Percentiles rank a stretch among this genome's conserved stretches.
Conservation (phyloP, 1,140 invertebrate species). For the Calliphora vicina region DNA sequence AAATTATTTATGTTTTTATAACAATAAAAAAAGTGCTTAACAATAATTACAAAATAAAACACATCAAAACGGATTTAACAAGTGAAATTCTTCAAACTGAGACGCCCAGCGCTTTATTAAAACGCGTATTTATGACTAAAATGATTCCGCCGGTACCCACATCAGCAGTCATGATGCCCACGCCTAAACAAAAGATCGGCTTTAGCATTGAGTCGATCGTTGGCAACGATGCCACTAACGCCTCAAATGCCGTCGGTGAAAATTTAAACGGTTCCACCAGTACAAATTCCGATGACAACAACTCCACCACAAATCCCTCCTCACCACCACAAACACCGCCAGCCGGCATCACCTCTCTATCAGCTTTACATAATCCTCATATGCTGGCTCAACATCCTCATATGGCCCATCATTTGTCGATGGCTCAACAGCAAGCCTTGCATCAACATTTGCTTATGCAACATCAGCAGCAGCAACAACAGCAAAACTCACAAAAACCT, state of each 20-base stretch:
- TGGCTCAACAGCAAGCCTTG: constrained; percentile 39
- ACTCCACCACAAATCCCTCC: constrained; percentile 48
- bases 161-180: constrained; percentile 78
- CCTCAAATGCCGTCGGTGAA: constrained; percentile 41
- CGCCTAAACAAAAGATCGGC: constrained; percentile 92
- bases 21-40: not conserved
- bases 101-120: constrained; percentile 7
- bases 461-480: constrained; percentile 48
- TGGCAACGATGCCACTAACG: constrained; percentile 66
- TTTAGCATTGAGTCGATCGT: constrained; percentile 96
- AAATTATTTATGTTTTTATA: not conserved
- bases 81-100: not conserved
- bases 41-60: not conserved
- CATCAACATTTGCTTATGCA: constrained; percentile 38
- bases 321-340: constrained; percentile 59
- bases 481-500: constrained; percentile 51
- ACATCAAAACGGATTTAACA: constrained; percentile 6
- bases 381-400: constrained; percentile 45
- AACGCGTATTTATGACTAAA: constrained; percentile 60
- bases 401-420: constrained; percentile 43
- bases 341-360: constrained; percentile 42
- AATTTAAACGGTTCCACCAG: not conserved
- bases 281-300: constrained; percentile 34
- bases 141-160: constrained; percentile 65
- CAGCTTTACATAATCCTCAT: constrained; percentile 34